Evolutionary conservation across 2,797 vertebrate genomes (phyloP).

Genomic region (Perdix hodgsoniae): DNA sequence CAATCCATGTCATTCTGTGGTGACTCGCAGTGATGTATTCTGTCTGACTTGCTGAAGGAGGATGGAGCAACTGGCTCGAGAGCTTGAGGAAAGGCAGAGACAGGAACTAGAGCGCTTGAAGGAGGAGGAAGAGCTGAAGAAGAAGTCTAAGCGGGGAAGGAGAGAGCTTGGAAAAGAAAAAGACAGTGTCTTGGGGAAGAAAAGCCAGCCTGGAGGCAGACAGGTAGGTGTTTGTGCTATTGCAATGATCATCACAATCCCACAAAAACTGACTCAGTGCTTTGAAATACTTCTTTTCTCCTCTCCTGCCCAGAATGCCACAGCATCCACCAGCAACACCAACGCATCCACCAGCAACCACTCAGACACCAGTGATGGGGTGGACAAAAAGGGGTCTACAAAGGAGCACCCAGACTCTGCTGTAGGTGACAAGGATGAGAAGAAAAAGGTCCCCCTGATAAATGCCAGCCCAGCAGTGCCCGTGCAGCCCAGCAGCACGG

Average conservation of each 20-base stretch:
- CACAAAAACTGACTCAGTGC: background rate
- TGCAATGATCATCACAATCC: background rate
- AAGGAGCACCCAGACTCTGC: constrained; percentile 53
- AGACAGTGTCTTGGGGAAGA: constrained; percentile 76
- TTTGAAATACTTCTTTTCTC: background rate
- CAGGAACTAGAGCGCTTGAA: constrained; percentile 78
- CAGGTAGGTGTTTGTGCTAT: constrained; percentile 74
- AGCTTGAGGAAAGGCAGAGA: constrained; percentile 77
- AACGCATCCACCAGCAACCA: background rate
- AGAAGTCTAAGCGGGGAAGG: constrained; percentile 79
- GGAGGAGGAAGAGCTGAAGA: constrained; percentile 84
- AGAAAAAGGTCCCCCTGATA: background rate
- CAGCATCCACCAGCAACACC: background rate
- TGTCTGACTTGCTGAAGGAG: constrained; percentile 71
- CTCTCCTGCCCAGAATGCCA: constrained; percentile 6
- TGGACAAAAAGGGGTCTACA: constrained; percentile 62
- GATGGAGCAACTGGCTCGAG: constrained; percentile 65
- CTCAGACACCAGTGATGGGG: constrained; percentile 10
- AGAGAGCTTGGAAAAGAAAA: constrained; percentile 77
- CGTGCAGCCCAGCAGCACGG: background rate
- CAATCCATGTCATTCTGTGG: background rate
- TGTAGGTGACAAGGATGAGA: constrained; percentile 69
- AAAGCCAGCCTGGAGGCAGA: constrained; percentile 65
- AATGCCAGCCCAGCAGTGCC: rapidly evolving
- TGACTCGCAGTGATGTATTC: background rate